These are phyloP conservation scores for Hippopotamyrus pictus DNA, from an alignment of 2,797 vertebrate genomes.

Conservation along the genomic window DNA sequence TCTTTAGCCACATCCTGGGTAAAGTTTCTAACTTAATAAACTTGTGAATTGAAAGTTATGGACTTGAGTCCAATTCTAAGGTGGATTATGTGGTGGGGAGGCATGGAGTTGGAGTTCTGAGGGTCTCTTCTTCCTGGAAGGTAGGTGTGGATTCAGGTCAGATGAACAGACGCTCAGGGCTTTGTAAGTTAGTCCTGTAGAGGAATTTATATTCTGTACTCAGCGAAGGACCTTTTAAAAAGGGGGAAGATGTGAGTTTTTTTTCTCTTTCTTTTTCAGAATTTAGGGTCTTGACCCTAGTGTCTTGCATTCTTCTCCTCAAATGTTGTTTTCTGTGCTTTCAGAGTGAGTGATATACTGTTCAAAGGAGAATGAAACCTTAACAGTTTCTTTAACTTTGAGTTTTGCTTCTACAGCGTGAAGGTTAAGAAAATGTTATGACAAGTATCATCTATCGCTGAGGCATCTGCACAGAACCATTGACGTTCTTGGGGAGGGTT, in stretches of 20 bases:
- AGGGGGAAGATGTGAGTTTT: background rate
- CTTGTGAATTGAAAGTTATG: background rate
- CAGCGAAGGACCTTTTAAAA: background rate
- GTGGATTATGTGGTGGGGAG: background rate
- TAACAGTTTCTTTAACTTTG: background rate
- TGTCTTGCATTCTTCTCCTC: background rate
- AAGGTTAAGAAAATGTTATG: background rate
- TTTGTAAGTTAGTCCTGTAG: background rate
- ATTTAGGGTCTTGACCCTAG: background rate
- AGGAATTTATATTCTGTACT: background rate
- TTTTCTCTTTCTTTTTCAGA: background rate
- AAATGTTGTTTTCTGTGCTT: background rate
- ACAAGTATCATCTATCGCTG: background rate
- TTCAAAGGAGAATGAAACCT: background rate
- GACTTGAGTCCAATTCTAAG: background rate
- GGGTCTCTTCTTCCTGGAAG: background rate
- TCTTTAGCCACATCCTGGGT: background rate
- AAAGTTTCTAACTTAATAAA: background rate
- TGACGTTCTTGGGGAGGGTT: background rate
- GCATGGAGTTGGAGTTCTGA: background rate
- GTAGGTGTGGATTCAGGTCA: background rate
- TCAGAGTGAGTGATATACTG: background rate
- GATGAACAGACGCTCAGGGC: background rate
- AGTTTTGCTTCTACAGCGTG: background rate
- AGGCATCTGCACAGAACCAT: background rate